Conservation (phyloP, 2,797 vertebrate species). For the Scyliorhinus canicula region DNA sequence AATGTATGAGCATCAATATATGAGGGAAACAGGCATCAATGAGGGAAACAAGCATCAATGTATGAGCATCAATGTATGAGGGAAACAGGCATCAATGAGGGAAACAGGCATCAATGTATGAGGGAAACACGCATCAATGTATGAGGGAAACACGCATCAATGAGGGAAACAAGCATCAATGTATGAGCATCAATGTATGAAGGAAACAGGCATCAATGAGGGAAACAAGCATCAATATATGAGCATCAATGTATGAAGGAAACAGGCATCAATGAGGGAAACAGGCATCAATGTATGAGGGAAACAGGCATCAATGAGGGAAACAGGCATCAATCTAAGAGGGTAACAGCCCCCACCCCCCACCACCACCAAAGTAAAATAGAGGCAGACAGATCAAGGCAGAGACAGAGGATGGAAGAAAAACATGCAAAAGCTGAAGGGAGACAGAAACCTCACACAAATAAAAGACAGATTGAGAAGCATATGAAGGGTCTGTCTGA, state of each 20-base stretch:
- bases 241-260: too few species aligned
- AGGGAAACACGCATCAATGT: too few species aligned
- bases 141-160: not conserved
- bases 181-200: too few species aligned
- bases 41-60: not conserved
- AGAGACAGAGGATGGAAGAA: too few species aligned
- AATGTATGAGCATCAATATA: too few species aligned
- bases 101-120: not conserved
- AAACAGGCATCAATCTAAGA: not conserved
- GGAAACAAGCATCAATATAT: not conserved
- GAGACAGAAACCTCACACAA: not conserved
- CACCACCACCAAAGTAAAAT: too few species aligned
- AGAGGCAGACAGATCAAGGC: not conserved
- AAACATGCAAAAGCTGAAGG: not conserved
- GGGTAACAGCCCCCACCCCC: not conserved
- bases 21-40: not conserved
- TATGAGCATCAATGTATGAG: too few species aligned
- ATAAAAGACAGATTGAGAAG: not conserved
- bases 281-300: not conserved
- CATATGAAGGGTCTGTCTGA: not conserved
- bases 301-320: not conserved
- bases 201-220: not conserved
- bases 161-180: not conserved
- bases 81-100: not conserved
- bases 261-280: not conserved